A percentile compares a stretch with the other conserved stretches of the same genome.
These are phyloP conservation scores for Adelges cooleyi DNA, from an alignment of 1,140 invertebrate genomes.

Conservation along the genomic window DNA sequence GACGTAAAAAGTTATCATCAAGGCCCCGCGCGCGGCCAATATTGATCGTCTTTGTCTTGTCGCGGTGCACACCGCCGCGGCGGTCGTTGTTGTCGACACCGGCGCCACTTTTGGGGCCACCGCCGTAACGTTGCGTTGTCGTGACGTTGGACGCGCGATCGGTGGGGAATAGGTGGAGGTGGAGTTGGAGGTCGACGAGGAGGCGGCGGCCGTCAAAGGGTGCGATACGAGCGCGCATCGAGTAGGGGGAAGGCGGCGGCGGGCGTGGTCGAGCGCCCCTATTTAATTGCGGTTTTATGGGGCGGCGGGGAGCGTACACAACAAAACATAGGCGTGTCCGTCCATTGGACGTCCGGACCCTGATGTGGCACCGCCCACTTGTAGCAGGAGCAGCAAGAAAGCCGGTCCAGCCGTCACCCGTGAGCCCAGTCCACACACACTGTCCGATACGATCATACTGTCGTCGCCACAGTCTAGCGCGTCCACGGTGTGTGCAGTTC, in stretches of 20 bases:
- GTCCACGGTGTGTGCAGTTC: not conserved
- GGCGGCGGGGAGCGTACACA: not conserved
- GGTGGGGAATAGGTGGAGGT: not conserved
- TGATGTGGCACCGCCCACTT: conserved; percentile 5
- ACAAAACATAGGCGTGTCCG: conserved; percentile 12
- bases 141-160: not conserved
- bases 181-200: not conserved
- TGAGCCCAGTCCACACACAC: conserved; percentile 7
- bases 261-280: conserved; percentile 17
- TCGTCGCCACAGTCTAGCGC: not conserved
- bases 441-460: not conserved
- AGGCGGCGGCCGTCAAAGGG: not conserved
- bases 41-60: too few relatives aligned
- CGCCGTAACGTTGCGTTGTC: not conserved
- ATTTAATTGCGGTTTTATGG: conserved; percentile 23
- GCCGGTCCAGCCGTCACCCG: not conserved
- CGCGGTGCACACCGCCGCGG: too few relatives aligned
- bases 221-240: not conserved
- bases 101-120: conserved; percentile 4
- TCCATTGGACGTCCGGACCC: conserved; percentile 13
- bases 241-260: not conserved
- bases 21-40: too few relatives aligned
- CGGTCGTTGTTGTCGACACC: too few relatives aligned
- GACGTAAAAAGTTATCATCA: too few relatives aligned
- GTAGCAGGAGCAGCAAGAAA: not conserved